Evolutionary conservation across 2,797 vertebrate genomes (phyloP).

Genomic region (Alcedo quadribrachys): DNA sequence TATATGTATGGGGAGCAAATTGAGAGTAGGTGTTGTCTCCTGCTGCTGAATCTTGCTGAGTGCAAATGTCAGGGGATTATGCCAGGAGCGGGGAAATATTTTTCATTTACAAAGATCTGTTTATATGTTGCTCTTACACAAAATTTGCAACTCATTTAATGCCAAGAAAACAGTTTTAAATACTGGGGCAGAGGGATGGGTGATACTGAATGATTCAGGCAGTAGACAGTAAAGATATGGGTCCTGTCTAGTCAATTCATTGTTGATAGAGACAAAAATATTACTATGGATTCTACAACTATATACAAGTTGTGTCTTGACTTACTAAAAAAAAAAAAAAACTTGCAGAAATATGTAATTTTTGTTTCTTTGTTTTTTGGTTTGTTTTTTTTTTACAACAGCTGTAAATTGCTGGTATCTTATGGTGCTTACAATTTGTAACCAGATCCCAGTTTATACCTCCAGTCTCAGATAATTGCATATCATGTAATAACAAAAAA

Average conservation of each 20-base stretch:
- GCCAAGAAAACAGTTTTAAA: not conserved
- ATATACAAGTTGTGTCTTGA: not conserved
- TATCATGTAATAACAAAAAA: not conserved
- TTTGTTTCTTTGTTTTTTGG: not conserved
- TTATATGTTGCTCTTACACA: not conserved
- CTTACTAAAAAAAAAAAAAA: not conserved
- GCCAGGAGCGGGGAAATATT: not conserved
- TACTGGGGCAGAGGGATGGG: not conserved
- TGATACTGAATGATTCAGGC: not conserved
- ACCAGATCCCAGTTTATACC: not conserved
- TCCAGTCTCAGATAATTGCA: not conserved
- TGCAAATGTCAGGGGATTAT: constrained; percentile 12
- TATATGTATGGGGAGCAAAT: not conserved
- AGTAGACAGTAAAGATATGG: not conserved
- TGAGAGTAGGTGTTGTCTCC: not conserved
- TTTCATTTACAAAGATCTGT: not conserved
- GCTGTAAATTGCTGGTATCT: not conserved
- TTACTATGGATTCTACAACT: not conserved
- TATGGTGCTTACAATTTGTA: not conserved
- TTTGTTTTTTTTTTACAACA: not conserved
- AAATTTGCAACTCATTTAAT: not conserved
- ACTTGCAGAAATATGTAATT: not conserved
- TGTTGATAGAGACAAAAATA: not conserved
- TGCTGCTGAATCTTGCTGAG: constrained; percentile 1
- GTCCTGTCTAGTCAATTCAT: not conserved